phyloP scores from a whole-genome alignment of 2,888 invertebrate species.

The Abrostola triplasia region DNA sequence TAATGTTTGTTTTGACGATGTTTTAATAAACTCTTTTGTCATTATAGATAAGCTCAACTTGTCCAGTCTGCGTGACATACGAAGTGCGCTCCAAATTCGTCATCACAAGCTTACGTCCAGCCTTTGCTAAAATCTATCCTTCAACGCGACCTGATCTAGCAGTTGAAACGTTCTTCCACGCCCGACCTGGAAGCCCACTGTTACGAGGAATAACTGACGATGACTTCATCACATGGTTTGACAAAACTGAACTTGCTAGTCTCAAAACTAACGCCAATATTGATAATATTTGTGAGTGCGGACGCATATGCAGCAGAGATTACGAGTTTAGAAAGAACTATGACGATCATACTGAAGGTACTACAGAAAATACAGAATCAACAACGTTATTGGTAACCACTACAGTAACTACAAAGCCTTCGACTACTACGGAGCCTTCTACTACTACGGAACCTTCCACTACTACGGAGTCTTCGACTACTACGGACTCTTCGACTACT shows the following conservation, averaged over 20 bases:
- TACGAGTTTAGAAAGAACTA: slow-evolving; percentile 78
- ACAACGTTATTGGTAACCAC: slow-evolving; percentile 32
- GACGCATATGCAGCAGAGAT: slow-evolving; percentile 83
- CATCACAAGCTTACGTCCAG: slow-evolving; percentile 89
- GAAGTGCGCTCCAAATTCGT: slow-evolving; percentile 89
- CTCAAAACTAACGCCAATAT: slow-evolving; percentile 81
- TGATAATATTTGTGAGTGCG: slow-evolving; percentile 87
- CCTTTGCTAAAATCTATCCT: slow-evolving; percentile 90
- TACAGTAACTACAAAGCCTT: slow-evolving; percentile 21
- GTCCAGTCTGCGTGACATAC: slow-evolving; percentile 90
- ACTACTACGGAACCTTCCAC: slow-evolving; percentile 25
- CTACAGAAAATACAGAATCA: slow-evolving; percentile 37
- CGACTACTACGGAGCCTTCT: slow-evolving; percentile 26
- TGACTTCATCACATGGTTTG: slow-evolving; percentile 91
- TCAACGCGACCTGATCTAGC: slow-evolving; percentile 89
- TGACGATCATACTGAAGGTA: slow-evolving; percentile 45
- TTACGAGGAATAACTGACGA: slow-evolving; percentile 90
- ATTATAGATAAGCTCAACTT: slow-evolving; percentile 87
- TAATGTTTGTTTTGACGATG: neutral
- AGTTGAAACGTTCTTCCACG: slow-evolving; percentile 90
- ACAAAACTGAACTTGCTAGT: slow-evolving; percentile 86
- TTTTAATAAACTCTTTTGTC: neutral
- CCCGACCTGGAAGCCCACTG: slow-evolving; percentile 88
- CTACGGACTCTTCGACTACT: slow-evolving; percentile 16
- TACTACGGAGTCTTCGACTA: slow-evolving; percentile 23